Conservation (phyloP, 2,797 vertebrate species). For the Sternotherus odoratus region DNA sequence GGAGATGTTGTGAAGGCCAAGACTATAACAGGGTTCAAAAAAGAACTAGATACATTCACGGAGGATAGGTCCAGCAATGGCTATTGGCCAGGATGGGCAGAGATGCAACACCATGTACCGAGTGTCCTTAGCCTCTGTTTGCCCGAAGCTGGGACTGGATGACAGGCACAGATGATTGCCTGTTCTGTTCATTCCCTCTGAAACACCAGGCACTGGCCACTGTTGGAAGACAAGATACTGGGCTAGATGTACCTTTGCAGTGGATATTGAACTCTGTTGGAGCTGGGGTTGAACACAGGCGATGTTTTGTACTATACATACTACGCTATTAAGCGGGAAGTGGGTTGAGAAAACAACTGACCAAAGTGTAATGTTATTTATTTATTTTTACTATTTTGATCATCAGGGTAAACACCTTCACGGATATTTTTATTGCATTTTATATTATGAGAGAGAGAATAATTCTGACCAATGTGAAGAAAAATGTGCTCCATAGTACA, state of each 20-base stretch:
- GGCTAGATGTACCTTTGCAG: not conserved
- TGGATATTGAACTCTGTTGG: not conserved
- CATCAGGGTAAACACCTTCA: slow-evolving; percentile 61
- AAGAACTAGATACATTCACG: not conserved
- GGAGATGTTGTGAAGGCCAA: not conserved
- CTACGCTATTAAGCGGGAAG: not conserved
- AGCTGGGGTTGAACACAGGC: not conserved
- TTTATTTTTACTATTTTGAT: slow-evolving; percentile 16
- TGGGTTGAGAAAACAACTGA: slow-evolving; percentile 1
- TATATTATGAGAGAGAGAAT: slow-evolving; percentile 48
- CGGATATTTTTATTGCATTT: slow-evolving; percentile 24
- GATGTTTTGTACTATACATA: not conserved
- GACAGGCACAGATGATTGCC: not conserved
- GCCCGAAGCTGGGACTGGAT: not conserved
- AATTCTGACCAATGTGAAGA: slow-evolving; percentile 42
- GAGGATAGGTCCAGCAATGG: not conserved
- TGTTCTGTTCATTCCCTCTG: not conserved
- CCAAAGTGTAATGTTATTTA: not conserved
- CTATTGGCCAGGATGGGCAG: not conserved
- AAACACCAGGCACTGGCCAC: not conserved
- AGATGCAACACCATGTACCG: not conserved
- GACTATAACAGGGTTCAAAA: not conserved
- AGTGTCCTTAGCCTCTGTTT: not conserved
- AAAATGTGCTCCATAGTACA: slow-evolving; percentile 4
- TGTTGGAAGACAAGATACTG: not conserved